Conservation (phyloP, 2,113 vertebrate species). For the Lonchura striata region DNA sequence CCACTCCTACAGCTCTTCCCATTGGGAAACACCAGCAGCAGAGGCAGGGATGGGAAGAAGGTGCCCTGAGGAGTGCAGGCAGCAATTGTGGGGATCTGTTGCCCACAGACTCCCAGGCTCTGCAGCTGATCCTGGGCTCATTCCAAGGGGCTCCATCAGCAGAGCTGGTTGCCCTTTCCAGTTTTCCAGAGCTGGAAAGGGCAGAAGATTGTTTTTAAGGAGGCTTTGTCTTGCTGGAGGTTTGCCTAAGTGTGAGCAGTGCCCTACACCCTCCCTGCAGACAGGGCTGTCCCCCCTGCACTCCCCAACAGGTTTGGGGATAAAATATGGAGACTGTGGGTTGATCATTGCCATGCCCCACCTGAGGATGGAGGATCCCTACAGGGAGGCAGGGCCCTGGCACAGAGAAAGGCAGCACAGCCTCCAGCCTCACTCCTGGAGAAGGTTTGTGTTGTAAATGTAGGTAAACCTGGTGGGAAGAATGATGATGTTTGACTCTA, state of each 20-base stretch:
- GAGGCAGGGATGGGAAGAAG: not conserved
- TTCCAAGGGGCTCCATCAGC: not conserved
- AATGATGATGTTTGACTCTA: no score
- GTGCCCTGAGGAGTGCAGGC: not conserved
- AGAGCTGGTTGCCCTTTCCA: not conserved
- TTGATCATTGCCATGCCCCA: not conserved
- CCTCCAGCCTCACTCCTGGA: not conserved
- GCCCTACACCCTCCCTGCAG: not conserved
- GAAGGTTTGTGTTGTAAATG: not conserved
- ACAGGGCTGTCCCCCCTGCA: accelerated
- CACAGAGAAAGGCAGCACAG: not conserved
- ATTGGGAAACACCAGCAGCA: accelerated
- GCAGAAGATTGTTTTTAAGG: no score
- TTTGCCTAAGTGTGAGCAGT: not conserved
- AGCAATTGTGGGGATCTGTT: accelerated
- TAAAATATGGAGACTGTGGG: accelerated
- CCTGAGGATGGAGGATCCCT: not conserved
- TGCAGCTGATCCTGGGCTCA: not conserved
- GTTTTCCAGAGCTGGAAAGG: not conserved
- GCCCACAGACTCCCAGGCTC: not conserved
- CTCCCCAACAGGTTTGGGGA: not conserved
- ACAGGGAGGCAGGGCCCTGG: accelerated
- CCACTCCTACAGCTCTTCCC: not conserved
- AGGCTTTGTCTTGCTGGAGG: not conserved
- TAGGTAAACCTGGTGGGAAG: no score